Conservation (phyloP, 2,113 vertebrate genomes). For the Antennarius striatus region DNA sequence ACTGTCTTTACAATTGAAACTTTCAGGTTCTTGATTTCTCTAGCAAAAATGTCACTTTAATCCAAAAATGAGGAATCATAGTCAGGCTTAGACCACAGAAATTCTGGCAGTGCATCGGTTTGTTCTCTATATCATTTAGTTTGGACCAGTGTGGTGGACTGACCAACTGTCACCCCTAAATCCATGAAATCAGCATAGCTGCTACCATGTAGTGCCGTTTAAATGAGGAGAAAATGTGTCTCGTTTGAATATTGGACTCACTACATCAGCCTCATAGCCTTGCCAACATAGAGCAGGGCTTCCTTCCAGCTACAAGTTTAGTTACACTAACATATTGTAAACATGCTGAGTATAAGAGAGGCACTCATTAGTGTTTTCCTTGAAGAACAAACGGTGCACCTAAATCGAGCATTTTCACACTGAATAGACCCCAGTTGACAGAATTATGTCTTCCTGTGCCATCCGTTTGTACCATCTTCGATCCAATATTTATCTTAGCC, state of each 20-base stretch:
- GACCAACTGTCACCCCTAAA: background rate
- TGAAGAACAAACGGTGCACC: slow-evolving; percentile 61
- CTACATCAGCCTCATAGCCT: background rate
- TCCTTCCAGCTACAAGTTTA: background rate
- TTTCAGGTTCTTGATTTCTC: too few species aligned
- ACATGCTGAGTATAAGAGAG: slow-evolving; percentile 27
- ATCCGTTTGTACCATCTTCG: slow-evolving; percentile 70
- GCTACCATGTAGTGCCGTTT: too few species aligned
- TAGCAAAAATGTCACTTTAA: too few species aligned
- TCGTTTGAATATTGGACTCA: too few species aligned
- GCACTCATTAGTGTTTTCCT: slow-evolving; percentile 42
- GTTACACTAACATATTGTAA: background rate
- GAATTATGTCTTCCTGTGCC: slow-evolving; percentile 72
- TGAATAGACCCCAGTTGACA: slow-evolving; percentile 71
- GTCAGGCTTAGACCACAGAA: too few species aligned
- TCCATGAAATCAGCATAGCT: background rate
- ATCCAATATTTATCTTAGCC: slow-evolving; percentile 71
- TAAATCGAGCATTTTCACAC: slow-evolving; percentile 63
- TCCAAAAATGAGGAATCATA: too few species aligned
- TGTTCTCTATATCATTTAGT: too few species aligned
- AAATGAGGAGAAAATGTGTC: background rate
- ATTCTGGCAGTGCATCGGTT: too few species aligned
- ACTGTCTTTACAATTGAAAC: too few species aligned
- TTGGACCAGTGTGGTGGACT: background rate
- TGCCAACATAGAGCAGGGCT: background rate